Evolutionary conservation across 30 jellyfish, hydroid and myxozoan species (phyloP).

Genomic region (Mastigias papua): DNA sequence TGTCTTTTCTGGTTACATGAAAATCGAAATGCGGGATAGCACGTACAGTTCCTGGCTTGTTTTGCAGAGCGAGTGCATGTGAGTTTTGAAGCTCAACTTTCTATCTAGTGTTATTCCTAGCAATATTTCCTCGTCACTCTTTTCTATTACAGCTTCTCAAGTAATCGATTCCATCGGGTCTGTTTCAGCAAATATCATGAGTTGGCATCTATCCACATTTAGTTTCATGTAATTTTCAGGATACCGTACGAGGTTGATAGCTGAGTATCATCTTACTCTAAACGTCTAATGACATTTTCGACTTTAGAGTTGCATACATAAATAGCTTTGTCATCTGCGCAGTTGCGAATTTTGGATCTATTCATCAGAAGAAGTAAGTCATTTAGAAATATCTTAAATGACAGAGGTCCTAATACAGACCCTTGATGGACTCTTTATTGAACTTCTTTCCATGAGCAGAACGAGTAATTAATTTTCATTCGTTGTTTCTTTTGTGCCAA

Average conservation of each 20-base stretch:
- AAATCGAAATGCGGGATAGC: no score
- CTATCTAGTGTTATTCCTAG: neutral
- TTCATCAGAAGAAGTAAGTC: neutral
- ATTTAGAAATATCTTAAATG: neutral
- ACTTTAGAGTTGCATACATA: neutral
- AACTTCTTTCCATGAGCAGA: conserved; percentile 6
- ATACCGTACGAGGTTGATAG: neutral
- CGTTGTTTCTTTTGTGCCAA: conserved; percentile 9
- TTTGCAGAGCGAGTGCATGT: no score
- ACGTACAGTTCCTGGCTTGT: no score
- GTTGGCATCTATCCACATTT: conserved; percentile 16
- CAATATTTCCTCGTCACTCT: neutral
- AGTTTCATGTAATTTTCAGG: conserved; percentile 23
- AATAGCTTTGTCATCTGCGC: neutral
- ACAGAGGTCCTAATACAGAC: neutral
- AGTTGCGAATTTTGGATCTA: neutral
- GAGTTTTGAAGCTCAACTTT: no score
- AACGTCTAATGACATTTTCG: neutral
- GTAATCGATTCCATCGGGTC: neutral
- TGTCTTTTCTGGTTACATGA: no score
- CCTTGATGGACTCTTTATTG: conserved; percentile 11
- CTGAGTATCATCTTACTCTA: neutral
- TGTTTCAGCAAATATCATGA: conserved; percentile 6
- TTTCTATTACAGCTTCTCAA: neutral
- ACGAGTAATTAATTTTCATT: conserved; percentile 7